Evolutionary conservation across 2,888 invertebrate genomes (phyloP).

Genomic region (Microchrysa polita): DNA sequence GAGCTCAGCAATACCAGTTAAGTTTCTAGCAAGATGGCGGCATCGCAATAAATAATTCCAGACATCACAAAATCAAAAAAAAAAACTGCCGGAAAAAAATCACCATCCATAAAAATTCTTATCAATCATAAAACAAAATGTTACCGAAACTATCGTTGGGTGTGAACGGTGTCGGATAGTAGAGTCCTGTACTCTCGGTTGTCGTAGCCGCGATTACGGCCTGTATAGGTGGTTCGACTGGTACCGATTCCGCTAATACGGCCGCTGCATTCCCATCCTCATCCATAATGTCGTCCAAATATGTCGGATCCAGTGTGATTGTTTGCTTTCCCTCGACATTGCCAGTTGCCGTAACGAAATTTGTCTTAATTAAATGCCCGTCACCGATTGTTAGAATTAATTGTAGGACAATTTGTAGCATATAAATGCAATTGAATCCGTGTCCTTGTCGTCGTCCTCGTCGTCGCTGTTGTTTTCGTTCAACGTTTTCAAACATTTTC

Average conservation of each 20-base stretch:
- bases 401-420: conserved; percentile 49
- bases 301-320: conserved; percentile 3
- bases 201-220: conserved; percentile 30
- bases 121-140: too few relatives aligned
- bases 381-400: conserved; percentile 48
- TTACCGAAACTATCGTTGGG: conserved; percentile 47
- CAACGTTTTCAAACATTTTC: conserved; percentile 39
- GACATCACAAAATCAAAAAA: too few relatives aligned
- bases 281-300: neutral
- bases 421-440: conserved; percentile 46
- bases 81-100: too few relatives aligned
- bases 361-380: conserved; percentile 48
- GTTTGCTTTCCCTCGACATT: conserved; percentile 22
- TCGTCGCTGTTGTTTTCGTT: too few relatives aligned
- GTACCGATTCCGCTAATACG: neutral
- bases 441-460: too few relatives aligned
- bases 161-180: conserved; percentile 36
- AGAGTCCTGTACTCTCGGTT: conserved; percentile 35
- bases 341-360: conserved; percentile 10
- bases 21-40: too few relatives aligned
- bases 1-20: too few relatives aligned
- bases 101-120: too few relatives aligned
- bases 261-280: conserved; percentile 27
- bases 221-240: neutral
- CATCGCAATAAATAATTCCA: too few relatives aligned